These are phyloP conservation scores for Ips typographus DNA, from an alignment of 1,140 invertebrate genomes.

Conservation along the genomic window DNA sequence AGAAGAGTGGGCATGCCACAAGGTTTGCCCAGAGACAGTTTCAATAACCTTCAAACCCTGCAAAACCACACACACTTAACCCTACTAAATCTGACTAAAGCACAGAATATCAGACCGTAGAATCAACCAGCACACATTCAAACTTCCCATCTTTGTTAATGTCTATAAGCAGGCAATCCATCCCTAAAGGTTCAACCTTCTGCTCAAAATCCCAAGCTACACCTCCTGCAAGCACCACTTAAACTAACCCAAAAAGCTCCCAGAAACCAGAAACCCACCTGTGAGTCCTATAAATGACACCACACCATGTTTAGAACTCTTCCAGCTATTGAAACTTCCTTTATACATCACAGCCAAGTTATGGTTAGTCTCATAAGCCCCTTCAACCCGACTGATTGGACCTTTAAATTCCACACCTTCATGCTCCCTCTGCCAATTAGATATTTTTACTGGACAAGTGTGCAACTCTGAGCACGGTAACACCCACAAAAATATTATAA, in stretches of 20 bases:
- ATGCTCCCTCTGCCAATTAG: slow-evolving; percentile 70
- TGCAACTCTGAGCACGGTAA: slow-evolving; percentile 68
- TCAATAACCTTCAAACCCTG: slow-evolving; percentile 68
- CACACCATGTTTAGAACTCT: slow-evolving; percentile 54
- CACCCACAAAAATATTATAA: slow-evolving; percentile 72
- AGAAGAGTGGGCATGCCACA: slow-evolving; percentile 63
- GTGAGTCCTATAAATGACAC: slow-evolving; percentile 61
- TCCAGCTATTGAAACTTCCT: slow-evolving; percentile 62
- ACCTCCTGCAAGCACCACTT: slow-evolving; percentile 52
- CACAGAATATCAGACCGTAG: slow-evolving; percentile 47
- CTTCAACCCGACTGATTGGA: slow-evolving; percentile 66
- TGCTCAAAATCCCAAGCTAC: slow-evolving; percentile 67
- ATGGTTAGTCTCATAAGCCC: slow-evolving; percentile 58
- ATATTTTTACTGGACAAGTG: slow-evolving; percentile 62
- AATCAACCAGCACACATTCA: slow-evolving; percentile 71
- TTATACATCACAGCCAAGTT: slow-evolving; percentile 73
- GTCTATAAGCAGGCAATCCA: slow-evolving; percentile 71
- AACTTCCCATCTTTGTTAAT: slow-evolving; percentile 67
- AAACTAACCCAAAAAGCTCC: neutral
- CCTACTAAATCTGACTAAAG: neutral
- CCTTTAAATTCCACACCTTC: slow-evolving; percentile 72
- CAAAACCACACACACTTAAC: slow-evolving; percentile 9
- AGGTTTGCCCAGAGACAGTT: slow-evolving; percentile 65
- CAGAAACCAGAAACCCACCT: slow-evolving; percentile 5
- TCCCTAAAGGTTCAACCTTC: slow-evolving; percentile 62